Evolutionary conservation across 2,888 invertebrate species (phyloP).

Genomic region (Aromia moschata): DNA sequence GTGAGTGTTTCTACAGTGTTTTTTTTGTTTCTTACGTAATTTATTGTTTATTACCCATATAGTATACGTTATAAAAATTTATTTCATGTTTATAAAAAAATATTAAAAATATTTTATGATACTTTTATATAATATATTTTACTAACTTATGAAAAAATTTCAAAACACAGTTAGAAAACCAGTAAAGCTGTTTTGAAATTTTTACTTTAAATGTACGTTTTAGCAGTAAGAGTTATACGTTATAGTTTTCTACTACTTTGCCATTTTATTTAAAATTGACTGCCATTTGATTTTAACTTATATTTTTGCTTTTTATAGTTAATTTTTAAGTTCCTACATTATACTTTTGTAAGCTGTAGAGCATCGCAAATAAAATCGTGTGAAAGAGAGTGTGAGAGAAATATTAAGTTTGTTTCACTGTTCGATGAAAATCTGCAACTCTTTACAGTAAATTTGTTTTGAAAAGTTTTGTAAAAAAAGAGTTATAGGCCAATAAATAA

Average conservation of each 20-base stretch:
- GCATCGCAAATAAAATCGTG: slow-evolving; percentile 42
- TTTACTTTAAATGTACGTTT: slow-evolving; percentile 33
- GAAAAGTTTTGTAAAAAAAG: slow-evolving; percentile 25
- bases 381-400: slow-evolving; percentile 43
- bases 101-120: slow-evolving; percentile 45
- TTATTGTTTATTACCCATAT: slow-evolving; percentile 43
- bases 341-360: slow-evolving; percentile 50
- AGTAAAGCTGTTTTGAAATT: slow-evolving; percentile 32
- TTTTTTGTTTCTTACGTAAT: slow-evolving; percentile 40
- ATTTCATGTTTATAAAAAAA: slow-evolving; percentile 45
- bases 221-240: slow-evolving; percentile 41
- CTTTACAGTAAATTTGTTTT: slow-evolving; percentile 8
- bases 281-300: slow-evolving; percentile 58
- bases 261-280: slow-evolving; percentile 56
- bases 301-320: slow-evolving; percentile 53
- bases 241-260: slow-evolving; percentile 53
- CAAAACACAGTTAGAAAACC: slow-evolving; percentile 27
- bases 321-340: slow-evolving; percentile 57
- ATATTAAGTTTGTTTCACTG: slow-evolving; percentile 7
- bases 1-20: slow-evolving; percentile 45
- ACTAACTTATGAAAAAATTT: slow-evolving; percentile 44
- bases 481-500: slow-evolving; percentile 23
- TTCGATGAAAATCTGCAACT: slow-evolving; percentile 5
- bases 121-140: slow-evolving; percentile 48
- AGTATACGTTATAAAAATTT: slow-evolving; percentile 45